Percentiles rank a stretch among this genome's conserved stretches.
These are phyloP conservation scores for Sipunculus nudus DNA, from an alignment of 2,888 invertebrate genomes.

Conservation along the genomic window DNA sequence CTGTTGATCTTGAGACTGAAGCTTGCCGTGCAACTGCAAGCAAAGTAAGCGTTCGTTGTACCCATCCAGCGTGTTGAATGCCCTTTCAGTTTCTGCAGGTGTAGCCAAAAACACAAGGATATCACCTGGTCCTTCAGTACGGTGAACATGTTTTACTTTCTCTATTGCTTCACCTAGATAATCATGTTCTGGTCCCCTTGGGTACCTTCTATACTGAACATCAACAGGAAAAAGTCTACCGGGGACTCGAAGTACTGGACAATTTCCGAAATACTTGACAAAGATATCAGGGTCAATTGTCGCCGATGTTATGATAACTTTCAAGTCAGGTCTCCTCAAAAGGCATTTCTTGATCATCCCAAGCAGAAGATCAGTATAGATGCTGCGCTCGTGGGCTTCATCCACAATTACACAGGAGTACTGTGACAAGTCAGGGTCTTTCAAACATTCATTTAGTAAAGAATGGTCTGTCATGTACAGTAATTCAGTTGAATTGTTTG, in stretches of 20 bases:
- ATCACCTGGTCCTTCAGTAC: conserved; percentile 51
- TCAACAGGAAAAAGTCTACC: conserved; percentile 64
- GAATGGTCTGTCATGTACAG: conserved; percentile 63
- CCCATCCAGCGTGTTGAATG: conserved; percentile 39
- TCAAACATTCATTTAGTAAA: conserved; percentile 59
- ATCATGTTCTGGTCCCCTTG: conserved; percentile 25
- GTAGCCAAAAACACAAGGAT: conserved; percentile 66
- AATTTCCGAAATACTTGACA: conserved; percentile 53
- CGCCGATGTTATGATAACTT: conserved; percentile 64
- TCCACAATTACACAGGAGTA: conserved; percentile 61
- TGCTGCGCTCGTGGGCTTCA: conserved; percentile 66
- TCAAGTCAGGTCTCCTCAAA: conserved; percentile 50
- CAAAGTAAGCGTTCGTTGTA: conserved; percentile 37
- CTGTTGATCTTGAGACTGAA: conserved; percentile 59
- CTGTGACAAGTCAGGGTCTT: conserved; percentile 47
- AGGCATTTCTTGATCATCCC: conserved; percentile 60
- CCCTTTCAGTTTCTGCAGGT: conserved; percentile 59
- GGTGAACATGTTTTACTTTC: conserved; percentile 54
- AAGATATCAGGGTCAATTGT: conserved; percentile 63
- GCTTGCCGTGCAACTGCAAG: conserved; percentile 57
- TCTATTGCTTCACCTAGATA: conserved; percentile 49
- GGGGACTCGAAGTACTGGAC: conserved; percentile 55
- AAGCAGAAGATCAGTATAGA: conserved; percentile 64
- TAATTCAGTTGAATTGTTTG: conserved; percentile 46
- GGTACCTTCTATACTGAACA: conserved; percentile 44